Base-by-base conservation (phyloP, 2,113 vertebrate species). In the Parus major region DNA sequence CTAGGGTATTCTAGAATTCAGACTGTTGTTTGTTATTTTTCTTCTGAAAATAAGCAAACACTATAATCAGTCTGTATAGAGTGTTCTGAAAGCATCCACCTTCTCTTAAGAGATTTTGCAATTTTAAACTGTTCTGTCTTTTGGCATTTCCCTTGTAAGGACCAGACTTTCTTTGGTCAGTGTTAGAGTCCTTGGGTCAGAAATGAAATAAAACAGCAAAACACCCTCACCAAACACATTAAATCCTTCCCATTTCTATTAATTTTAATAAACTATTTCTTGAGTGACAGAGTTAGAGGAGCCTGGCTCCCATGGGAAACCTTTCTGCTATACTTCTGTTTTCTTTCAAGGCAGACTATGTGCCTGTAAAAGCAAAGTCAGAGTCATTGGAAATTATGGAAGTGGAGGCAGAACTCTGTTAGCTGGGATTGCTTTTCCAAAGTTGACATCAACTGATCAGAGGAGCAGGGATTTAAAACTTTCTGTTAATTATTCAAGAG, bases 141-240 rank as follows among this genome's bases (percentile, higher is more conserved):
- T 71, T 80, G 57, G 29, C 19, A 12, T 66, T 95, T 83, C 3
- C 46, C 29, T 75, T 53, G 6, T 15, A n/a, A 75, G 24, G 22
- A 24, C 11, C 41, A 57, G 60, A 44, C 2, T 27, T 63, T 27
- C 23, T 65, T 41, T 31, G 22, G n/a, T 28, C 55, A 39, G 12
- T 33, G 20, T n/a, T 35, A 46, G 21, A 64, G 75, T 60, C 11
- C 35, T 19, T 28, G 31, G 15, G 8, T 59, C 24, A 73, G 39
- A 78, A 82, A 57, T 27, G 10, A 71, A 56, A 24, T 21, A 59
- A 27, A 44, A 21, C 19, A 42, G 42, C 19, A 50, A 72, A 81
- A 49, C 23, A 4, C 2, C 3, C 7, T 33, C 27, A 42, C 22
- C 5, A 59, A 29, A 7, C 4, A 2, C 27, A 23, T n/a, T 4